These are phyloP conservation scores for Paradoxurus hermaphroditus DNA, from an alignment of 2,113 vertebrate species.

Conservation along the genomic window DNA sequence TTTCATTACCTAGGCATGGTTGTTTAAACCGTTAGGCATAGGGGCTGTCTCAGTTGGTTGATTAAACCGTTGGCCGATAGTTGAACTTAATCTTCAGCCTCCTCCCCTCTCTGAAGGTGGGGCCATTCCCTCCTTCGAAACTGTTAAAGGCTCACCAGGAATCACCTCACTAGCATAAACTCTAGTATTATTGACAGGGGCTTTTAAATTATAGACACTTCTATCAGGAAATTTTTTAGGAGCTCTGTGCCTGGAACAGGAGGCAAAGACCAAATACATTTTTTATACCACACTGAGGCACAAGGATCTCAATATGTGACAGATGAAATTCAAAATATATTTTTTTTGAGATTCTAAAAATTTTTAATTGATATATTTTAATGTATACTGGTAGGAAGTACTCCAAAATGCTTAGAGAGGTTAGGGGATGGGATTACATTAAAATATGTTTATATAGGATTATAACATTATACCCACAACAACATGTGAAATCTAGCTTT, in stretches of 20 bases:
- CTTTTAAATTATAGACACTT: constrained; percentile 13
- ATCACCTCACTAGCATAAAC: constrained; percentile 17
- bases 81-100: neutral
- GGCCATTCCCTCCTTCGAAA: neutral
- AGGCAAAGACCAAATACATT: neutral
- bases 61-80: neutral
- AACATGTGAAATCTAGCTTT: constrained; percentile 16
- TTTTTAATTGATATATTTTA: neutral
- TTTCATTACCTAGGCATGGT: neutral
- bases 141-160: neutral
- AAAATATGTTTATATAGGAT: neutral
- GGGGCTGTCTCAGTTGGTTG: too few relatives aligned
- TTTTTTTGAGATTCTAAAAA: neutral
- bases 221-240: constrained; percentile 37
- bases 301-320: neutral
- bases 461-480: neutral
- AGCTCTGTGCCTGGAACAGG: neutral
- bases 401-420: neutral
- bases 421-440: neutral
- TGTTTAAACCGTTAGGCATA: neutral
- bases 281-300: neutral
- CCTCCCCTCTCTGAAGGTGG: neutral
- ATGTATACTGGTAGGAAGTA: neutral
- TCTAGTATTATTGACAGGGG: neutral
- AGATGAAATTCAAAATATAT: neutral